Percentiles rank a stretch among this genome's conserved stretches.
Conservation (phyloP, 2,113 vertebrate genomes). For the Sinocyclocheilus anophthalmus region DNA sequence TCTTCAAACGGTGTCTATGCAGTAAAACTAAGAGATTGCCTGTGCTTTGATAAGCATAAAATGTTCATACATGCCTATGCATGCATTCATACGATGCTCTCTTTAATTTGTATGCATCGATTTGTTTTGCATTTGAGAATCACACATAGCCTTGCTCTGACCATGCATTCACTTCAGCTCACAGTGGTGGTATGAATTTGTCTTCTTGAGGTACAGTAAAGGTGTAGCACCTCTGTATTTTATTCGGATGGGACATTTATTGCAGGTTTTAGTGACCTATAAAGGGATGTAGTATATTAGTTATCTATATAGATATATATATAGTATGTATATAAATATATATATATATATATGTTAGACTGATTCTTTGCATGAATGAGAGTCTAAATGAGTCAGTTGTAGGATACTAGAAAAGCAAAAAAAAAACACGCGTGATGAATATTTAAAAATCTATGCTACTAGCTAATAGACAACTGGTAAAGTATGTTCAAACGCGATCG, state of each 20-base stretch:
- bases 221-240: constrained; percentile 27
- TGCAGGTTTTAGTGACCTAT: neutral
- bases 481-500: too few relatives aligned
- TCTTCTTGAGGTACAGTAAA: neutral
- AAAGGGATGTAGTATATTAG: too few relatives aligned
- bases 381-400: too few relatives aligned
- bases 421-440: too few relatives aligned
- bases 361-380: too few relatives aligned
- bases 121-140: neutral
- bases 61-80: neutral
- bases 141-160: neutral
- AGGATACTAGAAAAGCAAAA: too few relatives aligned
- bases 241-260: neutral
- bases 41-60: neutral
- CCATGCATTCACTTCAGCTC: neutral
- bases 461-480: too few relatives aligned
- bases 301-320: too few relatives aligned
- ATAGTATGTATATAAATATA: too few relatives aligned
- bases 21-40: neutral
- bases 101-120: constrained; percentile 2
- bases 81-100: neutral
- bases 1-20: neutral
- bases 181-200: neutral
- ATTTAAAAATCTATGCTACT: too few relatives aligned
- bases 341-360: too few relatives aligned